A percentile compares a stretch with the other conserved stretches of the same genome.
These are phyloP conservation scores for Drosophila paucipuncta DNA, from an alignment of 2,888 invertebrate species.

Conservation along the genomic window DNA sequence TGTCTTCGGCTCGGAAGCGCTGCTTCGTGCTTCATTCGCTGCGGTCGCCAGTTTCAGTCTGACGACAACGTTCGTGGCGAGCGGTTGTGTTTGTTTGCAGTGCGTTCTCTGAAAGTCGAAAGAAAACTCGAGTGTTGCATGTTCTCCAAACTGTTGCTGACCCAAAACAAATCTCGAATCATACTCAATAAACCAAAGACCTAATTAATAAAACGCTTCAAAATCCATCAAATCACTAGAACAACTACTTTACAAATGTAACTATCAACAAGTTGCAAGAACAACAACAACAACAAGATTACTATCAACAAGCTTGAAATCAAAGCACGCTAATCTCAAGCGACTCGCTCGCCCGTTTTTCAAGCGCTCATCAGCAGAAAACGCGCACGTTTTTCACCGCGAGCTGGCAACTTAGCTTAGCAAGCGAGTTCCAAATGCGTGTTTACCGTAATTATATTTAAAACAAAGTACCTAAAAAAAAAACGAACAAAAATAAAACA, in stretches of 20 bases:
- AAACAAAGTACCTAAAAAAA: constrained; percentile 10
- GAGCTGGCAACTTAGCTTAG: constrained; percentile 71
- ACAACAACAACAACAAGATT: constrained; percentile 11
- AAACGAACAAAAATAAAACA: constrained; percentile 33
- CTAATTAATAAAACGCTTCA: background rate
- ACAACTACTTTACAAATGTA: constrained; percentile 10
- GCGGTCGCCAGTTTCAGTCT: constrained; percentile 65
- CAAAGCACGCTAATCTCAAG: constrained; percentile 31
- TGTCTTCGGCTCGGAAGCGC: constrained; percentile 61
- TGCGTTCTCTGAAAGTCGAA: constrained; percentile 9
- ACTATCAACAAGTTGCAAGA: constrained; percentile 38
- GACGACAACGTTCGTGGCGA: constrained; percentile 75
- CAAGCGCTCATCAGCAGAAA: constrained; percentile 38
- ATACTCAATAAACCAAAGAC: background rate
- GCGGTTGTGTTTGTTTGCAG: constrained; percentile 61
- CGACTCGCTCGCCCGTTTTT: constrained; percentile 56
- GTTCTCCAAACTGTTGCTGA: constrained; percentile 41
- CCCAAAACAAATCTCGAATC: background rate
- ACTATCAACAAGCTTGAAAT: constrained; percentile 13
- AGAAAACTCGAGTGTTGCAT: constrained; percentile 27
- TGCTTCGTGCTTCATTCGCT: constrained; percentile 49
- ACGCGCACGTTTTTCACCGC: constrained; percentile 61
- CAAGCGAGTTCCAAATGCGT: constrained; percentile 64
- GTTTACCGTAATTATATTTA: constrained; percentile 82
- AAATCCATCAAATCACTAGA: background rate